Evolutionary conservation across 1,140 invertebrate species (phyloP).

Genomic region (Polyergus mexicanus): DNA sequence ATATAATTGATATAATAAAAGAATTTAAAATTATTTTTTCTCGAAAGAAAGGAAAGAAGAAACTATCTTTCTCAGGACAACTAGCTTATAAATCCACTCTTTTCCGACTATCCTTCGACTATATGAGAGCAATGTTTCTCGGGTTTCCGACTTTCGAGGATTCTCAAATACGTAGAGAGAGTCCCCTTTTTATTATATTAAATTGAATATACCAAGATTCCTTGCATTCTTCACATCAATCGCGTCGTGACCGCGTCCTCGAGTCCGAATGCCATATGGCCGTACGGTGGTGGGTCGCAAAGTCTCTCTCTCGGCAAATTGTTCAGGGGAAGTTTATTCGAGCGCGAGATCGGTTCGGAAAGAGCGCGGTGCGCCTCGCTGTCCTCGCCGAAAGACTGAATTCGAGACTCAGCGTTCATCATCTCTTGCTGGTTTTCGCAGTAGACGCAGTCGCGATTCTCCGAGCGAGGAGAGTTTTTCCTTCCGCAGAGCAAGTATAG

Average conservation of each 20-base stretch:
- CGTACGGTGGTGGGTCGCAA: neutral
- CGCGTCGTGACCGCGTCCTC: slow-evolving; percentile 35
- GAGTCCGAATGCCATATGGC: slow-evolving; percentile 18
- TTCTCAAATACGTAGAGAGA: slow-evolving; percentile 34
- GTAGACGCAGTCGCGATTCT: slow-evolving; percentile 12
- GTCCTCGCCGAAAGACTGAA: slow-evolving; percentile 25
- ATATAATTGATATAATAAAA: neutral
- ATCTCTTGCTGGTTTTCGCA: neutral
- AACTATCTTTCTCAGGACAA: neutral
- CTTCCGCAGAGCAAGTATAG: slow-evolving; percentile 31
- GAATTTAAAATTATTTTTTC: neutral
- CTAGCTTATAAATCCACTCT: neutral
- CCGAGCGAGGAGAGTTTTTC: slow-evolving; percentile 11
- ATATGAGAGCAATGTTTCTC: slow-evolving; percentile 11
- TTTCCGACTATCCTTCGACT: neutral
- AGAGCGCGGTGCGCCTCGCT: slow-evolving; percentile 3
- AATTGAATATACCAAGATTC: slow-evolving; percentile 55
- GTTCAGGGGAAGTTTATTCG: slow-evolving; percentile 48
- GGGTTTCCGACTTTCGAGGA: neutral
- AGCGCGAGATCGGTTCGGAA: neutral
- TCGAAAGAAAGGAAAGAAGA: no score
- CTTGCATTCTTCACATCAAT: slow-evolving; percentile 50
- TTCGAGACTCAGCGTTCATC: slow-evolving; percentile 28
- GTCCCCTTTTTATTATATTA: slow-evolving; percentile 57
- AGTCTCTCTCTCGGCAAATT: slow-evolving; percentile 37